These are phyloP conservation scores for Gastrophryne carolinensis DNA, from an alignment of 2,797 vertebrate species.

Conservation along the genomic window DNA sequence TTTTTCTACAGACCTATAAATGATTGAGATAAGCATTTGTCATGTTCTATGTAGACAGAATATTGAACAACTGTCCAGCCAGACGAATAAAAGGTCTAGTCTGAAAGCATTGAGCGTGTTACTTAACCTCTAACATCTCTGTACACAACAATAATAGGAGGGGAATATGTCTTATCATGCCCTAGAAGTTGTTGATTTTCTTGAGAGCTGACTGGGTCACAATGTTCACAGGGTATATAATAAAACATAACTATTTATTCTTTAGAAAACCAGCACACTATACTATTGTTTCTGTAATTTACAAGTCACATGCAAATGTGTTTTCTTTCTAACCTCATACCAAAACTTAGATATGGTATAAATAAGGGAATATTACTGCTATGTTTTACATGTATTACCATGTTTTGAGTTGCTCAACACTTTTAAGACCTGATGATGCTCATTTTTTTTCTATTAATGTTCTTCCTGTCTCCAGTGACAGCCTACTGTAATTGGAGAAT, in stretches of 20 bases:
- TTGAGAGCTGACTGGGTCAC: background rate
- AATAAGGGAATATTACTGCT: no score
- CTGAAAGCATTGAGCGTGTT: conserved; percentile 8
- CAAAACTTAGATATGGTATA: no score
- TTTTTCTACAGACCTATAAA: background rate
- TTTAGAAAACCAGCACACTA: background rate
- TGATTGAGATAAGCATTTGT: conserved; percentile 3
- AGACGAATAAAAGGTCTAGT: conserved; percentile 9
- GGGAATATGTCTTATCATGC: conserved; percentile 2
- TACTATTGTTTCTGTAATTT: no score
- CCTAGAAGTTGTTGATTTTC: background rate
- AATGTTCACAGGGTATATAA: background rate
- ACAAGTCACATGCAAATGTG: no score
- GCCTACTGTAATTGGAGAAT: no score
- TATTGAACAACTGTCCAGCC: conserved; percentile 46
- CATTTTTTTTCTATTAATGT: no score
- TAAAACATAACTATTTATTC: background rate
- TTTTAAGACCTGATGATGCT: no score
- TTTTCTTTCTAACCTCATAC: no score
- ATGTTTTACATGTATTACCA: no score
- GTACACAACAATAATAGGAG: background rate
- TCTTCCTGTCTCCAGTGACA: no score
- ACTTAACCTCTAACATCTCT: conserved; percentile 27
- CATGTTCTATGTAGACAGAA: conserved; percentile 20
- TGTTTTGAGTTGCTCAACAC: no score